A percentile compares a stretch with the other conserved stretches of the same genome.
Conservation (phyloP, 2,797 vertebrate species). For the Denticeps clupeoides region DNA sequence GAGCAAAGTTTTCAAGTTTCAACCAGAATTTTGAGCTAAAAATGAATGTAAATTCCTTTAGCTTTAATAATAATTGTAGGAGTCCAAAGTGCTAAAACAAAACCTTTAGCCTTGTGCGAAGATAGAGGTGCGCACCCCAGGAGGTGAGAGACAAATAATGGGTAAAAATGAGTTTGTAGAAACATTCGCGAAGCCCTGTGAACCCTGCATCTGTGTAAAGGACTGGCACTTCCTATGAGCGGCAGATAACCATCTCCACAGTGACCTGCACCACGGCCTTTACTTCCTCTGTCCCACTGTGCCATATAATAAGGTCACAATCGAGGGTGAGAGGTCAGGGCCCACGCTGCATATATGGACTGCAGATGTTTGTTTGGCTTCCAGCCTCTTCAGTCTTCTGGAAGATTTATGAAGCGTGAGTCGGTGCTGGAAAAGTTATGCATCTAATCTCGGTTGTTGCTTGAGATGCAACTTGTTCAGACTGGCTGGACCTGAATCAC, state of each 20-base stretch:
- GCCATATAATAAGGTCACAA: background rate
- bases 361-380: background rate
- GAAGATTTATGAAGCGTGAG: background rate
- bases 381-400: background rate
- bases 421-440: too few relatives aligned
- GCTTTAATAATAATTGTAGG: too few relatives aligned
- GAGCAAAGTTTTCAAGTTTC: too few relatives aligned
- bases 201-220: slow-evolving; percentile 11
- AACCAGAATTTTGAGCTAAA: too few relatives aligned
- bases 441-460: too few relatives aligned
- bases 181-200: background rate
- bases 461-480: too few relatives aligned
- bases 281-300: background rate
- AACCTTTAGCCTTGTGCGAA: too few relatives aligned
- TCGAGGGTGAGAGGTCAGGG: background rate
- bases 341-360: background rate
- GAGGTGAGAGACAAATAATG: slow-evolving; percentile 7
- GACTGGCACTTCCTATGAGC: slow-evolving; percentile 37
- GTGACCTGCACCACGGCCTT: background rate
- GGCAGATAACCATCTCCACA: slow-evolving; percentile 27
- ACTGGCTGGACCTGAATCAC: too few relatives aligned
- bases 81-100: too few relatives aligned
- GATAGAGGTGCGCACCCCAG: too few relatives aligned
- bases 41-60: too few relatives aligned
- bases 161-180: slow-evolving; percentile 18